Base-by-base conservation (phyloP, 2,888 invertebrate species). In the Drosophila paramelanica region DNA sequence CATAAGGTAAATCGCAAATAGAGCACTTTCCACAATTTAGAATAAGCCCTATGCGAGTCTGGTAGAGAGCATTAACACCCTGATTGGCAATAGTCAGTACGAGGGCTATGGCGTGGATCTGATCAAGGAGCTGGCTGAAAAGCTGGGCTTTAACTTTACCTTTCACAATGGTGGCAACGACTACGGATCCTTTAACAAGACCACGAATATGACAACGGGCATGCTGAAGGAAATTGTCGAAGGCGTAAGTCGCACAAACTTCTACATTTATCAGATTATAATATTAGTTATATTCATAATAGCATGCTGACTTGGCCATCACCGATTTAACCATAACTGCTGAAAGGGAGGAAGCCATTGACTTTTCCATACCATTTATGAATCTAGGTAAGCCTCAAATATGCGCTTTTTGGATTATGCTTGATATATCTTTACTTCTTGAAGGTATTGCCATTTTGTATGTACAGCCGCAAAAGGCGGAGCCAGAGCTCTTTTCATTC, bases 301-400 rank as follows among this genome's bases (percentile, higher is more conserved):
- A 78, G 93, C 94, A 95, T 90, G 97, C 96, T 5, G 96, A 98
- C 92, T 94, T 99, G 86, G 98, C 97, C 0, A 97, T 99, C 33
- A 97, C 98, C 0, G 98, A 98, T 90, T 93, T 99, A 75, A 96
- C 96, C 0, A 96, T 97, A 70, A 98, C 98, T 2, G 95, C 98
- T 36, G 95, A 96, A 69, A 94, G 99, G 41, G 97, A 98, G 90
- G 94, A 94, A 87, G 97, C 95, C 11, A 97, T 98, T 0, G 98
- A 98, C 92, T 99, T 99, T 90, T 98, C 98, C 0, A 97, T 97
- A 93, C 98, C 98, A 0, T 99, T 98, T 90, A 97, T 99, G 96
- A 98, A 97, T 92, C 93, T 98, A 72, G 95, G 95, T 94, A 91
- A 66, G 53, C 2, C 0, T 1, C 1, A 1, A 2, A 1, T 4